Percentiles rank a stretch among this genome's conserved stretches.
phyloP scores from a whole-genome alignment of 2,888 invertebrate genomes.

The Andrena bicolor region DNA sequence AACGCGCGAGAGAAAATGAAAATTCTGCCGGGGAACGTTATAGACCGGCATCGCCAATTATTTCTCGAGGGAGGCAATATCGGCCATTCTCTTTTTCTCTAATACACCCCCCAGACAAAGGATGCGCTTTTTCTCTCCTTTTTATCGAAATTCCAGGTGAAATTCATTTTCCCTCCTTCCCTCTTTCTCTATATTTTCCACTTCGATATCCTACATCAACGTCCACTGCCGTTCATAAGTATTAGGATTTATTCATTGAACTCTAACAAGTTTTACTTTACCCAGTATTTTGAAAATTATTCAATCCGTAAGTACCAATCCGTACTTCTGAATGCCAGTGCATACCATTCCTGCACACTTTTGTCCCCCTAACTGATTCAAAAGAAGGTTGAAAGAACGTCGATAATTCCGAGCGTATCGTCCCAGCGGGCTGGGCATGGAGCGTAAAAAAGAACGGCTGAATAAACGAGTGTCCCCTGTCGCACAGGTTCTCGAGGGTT shows the following conservation, averaged over 20 bases:
- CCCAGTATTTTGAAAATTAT: not conserved
- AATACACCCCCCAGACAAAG: no score
- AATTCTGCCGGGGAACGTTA: not conserved
- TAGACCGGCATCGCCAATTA: constrained; percentile 1
- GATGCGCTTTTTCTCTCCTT: not conserved
- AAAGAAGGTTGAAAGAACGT: no score
- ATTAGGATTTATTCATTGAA: no score
- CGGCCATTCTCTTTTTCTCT: not conserved
- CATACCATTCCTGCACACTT: not conserved
- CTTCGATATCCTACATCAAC: no score
- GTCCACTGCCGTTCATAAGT: no score
- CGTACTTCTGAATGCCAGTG: no score
- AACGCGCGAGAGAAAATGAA: constrained; percentile 1
- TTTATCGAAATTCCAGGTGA: not conserved
- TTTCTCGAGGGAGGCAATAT: constrained; percentile 2
- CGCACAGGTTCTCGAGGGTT: constrained; percentile 31
- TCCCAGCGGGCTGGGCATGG: not conserved
- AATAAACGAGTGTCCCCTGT: constrained; percentile 37
- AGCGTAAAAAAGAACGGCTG: constrained; percentile 23
- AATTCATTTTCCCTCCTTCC: not conserved
- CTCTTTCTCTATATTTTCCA: no score
- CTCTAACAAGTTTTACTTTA: no score
- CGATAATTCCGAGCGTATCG: not conserved
- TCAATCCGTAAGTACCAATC: no score
- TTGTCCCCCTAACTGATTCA: not conserved